Percentiles rank a stretch among this genome's conserved stretches.
These are phyloP conservation scores for Trachemys scripta DNA, from an alignment of 2,113 vertebrate genomes.

Conservation along the genomic window DNA sequence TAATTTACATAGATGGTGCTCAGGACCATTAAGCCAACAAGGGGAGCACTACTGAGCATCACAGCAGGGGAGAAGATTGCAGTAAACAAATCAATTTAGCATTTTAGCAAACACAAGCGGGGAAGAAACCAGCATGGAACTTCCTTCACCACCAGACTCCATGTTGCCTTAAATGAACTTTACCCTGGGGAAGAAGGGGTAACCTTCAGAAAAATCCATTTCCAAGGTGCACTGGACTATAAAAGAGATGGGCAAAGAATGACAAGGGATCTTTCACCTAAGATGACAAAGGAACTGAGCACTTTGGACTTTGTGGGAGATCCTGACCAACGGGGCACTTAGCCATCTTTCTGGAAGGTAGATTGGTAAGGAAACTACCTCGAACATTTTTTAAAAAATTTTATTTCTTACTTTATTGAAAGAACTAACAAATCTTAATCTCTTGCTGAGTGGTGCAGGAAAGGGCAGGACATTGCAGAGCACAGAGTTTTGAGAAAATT, in stretches of 20 bases:
- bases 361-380: neutral
- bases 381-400: neutral
- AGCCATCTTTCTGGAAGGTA: neutral
- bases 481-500: neutral
- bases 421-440: neutral
- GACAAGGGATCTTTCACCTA: neutral
- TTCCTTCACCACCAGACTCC: neutral
- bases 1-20: neutral
- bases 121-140: neutral
- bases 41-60: neutral
- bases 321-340: neutral
- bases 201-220: neutral
- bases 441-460: neutral
- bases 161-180: neutral
- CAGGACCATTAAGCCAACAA: neutral
- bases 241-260: neutral
- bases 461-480: neutral
- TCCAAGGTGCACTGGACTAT: neutral
- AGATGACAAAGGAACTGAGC: neutral
- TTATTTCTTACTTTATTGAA: neutral
- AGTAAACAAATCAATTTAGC: neutral
- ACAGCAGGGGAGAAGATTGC: neutral
- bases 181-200: neutral
- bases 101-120: neutral
- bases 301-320: neutral